Base-by-base conservation (phyloP, 2,113 vertebrate species). In the Hippocampus zosterae region DNA sequence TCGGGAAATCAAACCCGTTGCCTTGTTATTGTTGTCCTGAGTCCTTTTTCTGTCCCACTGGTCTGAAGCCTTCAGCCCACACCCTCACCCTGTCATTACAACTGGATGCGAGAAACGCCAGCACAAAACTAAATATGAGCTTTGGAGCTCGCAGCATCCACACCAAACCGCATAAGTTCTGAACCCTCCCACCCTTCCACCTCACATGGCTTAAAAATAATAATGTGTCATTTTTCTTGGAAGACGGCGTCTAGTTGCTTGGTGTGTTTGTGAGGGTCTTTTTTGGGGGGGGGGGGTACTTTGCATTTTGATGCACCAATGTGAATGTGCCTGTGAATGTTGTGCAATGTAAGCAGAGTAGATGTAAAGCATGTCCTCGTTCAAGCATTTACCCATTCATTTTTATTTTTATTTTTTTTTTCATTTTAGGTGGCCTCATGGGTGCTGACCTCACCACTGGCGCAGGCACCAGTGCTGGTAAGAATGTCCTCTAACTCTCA, bases 401-500 rank as follows among this genome's bases (percentile, higher is more conserved):
- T 85, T 81, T 74, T 78, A n/a, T n/a, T n/a, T n/a, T n/a, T 70
- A 85, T 81, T 74, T 78, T 68, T 63, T 82, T 81, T 37, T 37
- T 65, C 76, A 79, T 73, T 80, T 85, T 84, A 99, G 97, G 97
- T 95, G 95, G 97, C 94, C 95, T 99, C 88, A 97, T 99, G 96
- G 94, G 96, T 91, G 95, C 96, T 88, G 97, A 99, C 94, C 95
- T 98, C 88, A 93, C 96, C 91, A 95, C 95, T 92, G 95, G 96
- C 95, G 96, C 94, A 90, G 97, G 97, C 94, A 96, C 95, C 95
- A 98, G 96, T 93, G 95, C 96, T 94, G 97, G 96, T 97, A 95
- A 96, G 93, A 86, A 82, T 63, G 85, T 88, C 77, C 74, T 86
- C 80, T 74, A 76, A 18, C 77, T 79, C 64, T 68, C 71, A 73